phyloP scores from a whole-genome alignment of 2,888 invertebrate species.

The Choreutis nemorana region DNA sequence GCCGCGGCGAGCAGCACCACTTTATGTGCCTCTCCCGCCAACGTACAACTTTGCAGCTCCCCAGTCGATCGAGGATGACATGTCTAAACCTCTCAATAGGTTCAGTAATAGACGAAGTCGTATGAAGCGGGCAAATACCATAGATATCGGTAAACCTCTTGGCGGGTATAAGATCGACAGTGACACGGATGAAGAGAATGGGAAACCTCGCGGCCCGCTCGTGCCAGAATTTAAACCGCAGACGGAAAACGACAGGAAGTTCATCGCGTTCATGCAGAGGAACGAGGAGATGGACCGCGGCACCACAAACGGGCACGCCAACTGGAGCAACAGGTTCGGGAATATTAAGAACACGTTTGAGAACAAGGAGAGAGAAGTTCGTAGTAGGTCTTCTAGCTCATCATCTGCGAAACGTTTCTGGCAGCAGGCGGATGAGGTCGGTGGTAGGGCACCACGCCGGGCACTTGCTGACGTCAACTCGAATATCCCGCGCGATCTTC shows the following conservation, averaged over 20 bases:
- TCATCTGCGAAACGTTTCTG: conserved; percentile 68
- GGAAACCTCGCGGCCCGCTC: conserved; percentile 27
- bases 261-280: conserved; percentile 82
- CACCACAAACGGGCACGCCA: conserved; percentile 39
- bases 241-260: conserved; percentile 86
- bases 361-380: conserved; percentile 45
- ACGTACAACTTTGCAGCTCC: conserved; percentile 51
- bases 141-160: conserved; percentile 81
- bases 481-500: conserved; percentile 38
- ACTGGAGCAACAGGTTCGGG: conserved; percentile 86
- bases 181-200: conserved; percentile 59
- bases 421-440: conserved; percentile 66
- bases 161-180: conserved; percentile 61
- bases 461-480: conserved; percentile 28
- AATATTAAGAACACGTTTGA: conserved; percentile 86
- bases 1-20: conserved; percentile 27
- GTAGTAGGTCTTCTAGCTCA: conserved; percentile 46
- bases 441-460: conserved; percentile 12
- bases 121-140: conserved; percentile 89
- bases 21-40: conserved; percentile 46
- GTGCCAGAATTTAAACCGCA: conserved; percentile 80
- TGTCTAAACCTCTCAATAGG: conserved; percentile 40
- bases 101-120: conserved; percentile 74
- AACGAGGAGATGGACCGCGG: conserved; percentile 51
- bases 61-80: conserved; percentile 30